Percentiles rank a stretch among this genome's conserved stretches.
These are phyloP conservation scores for Buphagus erythrorhynchus DNA, from an alignment of 2,797 vertebrate species.

Conservation along the genomic window DNA sequence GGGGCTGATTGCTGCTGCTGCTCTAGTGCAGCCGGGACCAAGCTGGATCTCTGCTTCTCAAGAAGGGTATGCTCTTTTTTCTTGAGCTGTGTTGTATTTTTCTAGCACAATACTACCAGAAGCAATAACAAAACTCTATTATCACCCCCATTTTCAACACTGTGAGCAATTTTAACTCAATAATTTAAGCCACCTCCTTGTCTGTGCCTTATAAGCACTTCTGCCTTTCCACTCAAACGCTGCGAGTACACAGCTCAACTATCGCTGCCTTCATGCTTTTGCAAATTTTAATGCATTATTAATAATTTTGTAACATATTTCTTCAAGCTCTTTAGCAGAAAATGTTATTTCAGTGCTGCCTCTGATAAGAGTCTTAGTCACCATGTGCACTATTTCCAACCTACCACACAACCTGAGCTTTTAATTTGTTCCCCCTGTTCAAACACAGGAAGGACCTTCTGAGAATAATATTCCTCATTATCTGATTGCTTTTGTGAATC, in stretches of 20 bases:
- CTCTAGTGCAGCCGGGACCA: background rate
- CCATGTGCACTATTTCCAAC: conserved; percentile 49
- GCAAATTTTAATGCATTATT: conserved; percentile 72
- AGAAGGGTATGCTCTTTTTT: background rate
- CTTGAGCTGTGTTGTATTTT: background rate
- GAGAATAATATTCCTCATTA: conserved; percentile 70
- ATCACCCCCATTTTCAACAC: background rate
- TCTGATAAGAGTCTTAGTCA: conserved; percentile 63
- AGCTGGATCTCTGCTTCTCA: background rate
- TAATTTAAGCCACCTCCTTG: background rate
- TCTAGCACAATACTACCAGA: background rate
- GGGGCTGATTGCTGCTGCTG: background rate
- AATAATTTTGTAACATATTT: conserved; percentile 70
- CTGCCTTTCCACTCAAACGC: conserved; percentile 4
- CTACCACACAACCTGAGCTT: conserved; percentile 53
- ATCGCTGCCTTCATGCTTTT: conserved; percentile 43
- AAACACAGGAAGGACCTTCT: conserved; percentile 65
- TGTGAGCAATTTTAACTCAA: background rate
- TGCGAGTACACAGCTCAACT: conserved; percentile 36
- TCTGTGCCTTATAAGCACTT: conserved; percentile 5
- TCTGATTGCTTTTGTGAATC: conserved; percentile 67
- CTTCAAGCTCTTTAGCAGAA: conserved; percentile 67
- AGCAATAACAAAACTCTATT: background rate
- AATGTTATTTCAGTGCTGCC: conserved; percentile 58
- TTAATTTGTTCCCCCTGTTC: conserved; percentile 62